These are phyloP conservation scores for Coecobrya sp. DNA, from an alignment of 2,888 invertebrate genomes.

Conservation along the genomic window DNA sequence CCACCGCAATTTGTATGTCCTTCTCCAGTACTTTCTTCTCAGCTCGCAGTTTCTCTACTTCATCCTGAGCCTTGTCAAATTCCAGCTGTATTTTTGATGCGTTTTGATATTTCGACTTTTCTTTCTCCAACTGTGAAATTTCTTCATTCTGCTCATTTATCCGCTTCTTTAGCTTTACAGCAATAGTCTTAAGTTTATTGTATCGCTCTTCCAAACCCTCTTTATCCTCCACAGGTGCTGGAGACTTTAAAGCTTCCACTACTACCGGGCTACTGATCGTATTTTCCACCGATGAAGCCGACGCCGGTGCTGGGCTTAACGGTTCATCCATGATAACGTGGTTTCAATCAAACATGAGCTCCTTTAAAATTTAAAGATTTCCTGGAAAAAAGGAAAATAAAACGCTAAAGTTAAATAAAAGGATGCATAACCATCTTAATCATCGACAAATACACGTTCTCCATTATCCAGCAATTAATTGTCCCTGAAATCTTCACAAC, in stretches of 20 bases:
- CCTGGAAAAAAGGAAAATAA: background rate
- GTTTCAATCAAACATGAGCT: background rate
- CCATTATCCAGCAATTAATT: no score
- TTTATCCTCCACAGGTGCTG: constrained; percentile 56
- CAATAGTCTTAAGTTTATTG: constrained; percentile 84
- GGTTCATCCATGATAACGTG: constrained; percentile 53
- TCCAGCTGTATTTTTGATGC: constrained; percentile 85
- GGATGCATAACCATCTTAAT: no score
- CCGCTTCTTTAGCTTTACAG: constrained; percentile 84
- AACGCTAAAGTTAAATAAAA: no score
- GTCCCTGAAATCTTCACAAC: no score
- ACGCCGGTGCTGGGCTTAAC: background rate
- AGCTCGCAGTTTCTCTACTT: constrained; percentile 84
- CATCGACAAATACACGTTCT: no score
- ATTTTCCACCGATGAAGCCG: background rate
- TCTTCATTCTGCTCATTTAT: constrained; percentile 84
- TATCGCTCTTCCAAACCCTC: constrained; percentile 83
- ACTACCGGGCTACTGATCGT: background rate
- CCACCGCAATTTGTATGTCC: constrained; percentile 84
- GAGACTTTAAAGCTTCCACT: background rate
- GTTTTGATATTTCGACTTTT: constrained; percentile 83
- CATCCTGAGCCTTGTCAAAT: constrained; percentile 86
- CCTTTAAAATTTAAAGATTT: background rate
- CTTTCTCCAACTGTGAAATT: constrained; percentile 82
- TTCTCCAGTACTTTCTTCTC: constrained; percentile 83